These are phyloP conservation scores for Drosophila serrata DNA, from an alignment of 1,140 invertebrate genomes.

Conservation along the genomic window DNA sequence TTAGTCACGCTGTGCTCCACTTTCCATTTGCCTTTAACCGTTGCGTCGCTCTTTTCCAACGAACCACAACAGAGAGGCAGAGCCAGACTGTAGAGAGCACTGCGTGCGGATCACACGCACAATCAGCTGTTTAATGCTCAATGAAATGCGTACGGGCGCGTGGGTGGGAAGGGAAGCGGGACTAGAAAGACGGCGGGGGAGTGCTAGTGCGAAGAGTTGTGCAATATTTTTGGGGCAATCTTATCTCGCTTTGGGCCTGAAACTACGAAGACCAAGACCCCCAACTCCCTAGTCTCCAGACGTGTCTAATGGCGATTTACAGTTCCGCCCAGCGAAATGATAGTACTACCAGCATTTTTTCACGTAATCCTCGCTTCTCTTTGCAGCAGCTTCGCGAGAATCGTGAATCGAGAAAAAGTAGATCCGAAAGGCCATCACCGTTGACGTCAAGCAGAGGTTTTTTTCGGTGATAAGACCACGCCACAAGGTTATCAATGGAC, in stretches of 20 bases:
- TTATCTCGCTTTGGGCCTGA: conserved; percentile 3
- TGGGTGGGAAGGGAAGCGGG: conserved; percentile 4
- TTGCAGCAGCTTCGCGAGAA: neutral
- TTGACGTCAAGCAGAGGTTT: conserved; percentile 28
- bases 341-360: neutral
- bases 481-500: conserved; percentile 37
- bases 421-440: conserved; percentile 14
- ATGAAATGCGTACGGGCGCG: conserved; percentile 38
- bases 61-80: conserved; percentile 37
- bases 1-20: conserved; percentile 39
- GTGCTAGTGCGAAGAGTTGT: conserved; percentile 5
- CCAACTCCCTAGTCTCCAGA: neutral
- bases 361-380: conserved; percentile 3
- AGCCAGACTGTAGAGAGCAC: neutral
- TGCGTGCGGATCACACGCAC: conserved; percentile 42
- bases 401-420: neutral
- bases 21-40: conserved; percentile 40
- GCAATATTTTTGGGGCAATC: conserved; percentile 22
- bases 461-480: conserved; percentile 37
- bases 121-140: conserved; percentile 46
- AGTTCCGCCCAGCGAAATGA: conserved; percentile 11
- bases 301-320: conserved; percentile 2
- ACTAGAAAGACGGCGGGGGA: neutral
- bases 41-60: conserved; percentile 23
- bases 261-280: neutral